phyloP scores from a whole-genome alignment of 2,797 vertebrate genomes.

The Tadarida brasiliensis region DNA sequence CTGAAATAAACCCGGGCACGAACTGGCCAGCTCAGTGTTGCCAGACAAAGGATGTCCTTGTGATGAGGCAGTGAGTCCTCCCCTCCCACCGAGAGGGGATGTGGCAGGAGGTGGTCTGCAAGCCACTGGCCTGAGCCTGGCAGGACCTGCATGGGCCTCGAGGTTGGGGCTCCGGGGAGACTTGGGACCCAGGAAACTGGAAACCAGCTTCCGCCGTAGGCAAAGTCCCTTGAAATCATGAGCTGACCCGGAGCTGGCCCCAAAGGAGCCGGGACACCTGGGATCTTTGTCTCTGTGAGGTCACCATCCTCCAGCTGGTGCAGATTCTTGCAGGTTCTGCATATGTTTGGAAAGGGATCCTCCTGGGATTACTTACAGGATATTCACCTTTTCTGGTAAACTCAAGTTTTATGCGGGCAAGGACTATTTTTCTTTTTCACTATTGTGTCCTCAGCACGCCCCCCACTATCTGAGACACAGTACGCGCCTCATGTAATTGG shows the following conservation, averaged over 20 bases:
- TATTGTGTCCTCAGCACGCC: neutral
- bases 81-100: neutral
- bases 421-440: neutral
- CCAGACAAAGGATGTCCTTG: constrained; percentile 45
- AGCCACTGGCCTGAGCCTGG: neutral
- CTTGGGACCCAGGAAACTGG: neutral
- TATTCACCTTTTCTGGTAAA: neutral
- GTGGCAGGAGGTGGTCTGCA: neutral
- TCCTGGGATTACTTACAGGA: neutral
- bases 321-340: neutral
- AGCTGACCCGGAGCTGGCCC: neutral
- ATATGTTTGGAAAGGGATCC: fast-evolving
- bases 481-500: neutral
- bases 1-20: constrained; percentile 15
- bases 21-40: constrained; percentile 67
- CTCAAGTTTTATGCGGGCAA: neutral
- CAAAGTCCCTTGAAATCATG: neutral
- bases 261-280: neutral
- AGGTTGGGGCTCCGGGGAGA: neutral
- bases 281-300: neutral
- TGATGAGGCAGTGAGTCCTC: neutral
- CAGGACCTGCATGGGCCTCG: neutral
- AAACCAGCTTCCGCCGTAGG: neutral
- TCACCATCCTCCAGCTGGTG: fast-evolving
- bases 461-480: neutral